These are phyloP conservation scores for Tribolium madens DNA, from an alignment of 1,140 invertebrate species.

Conservation along the genomic window DNA sequence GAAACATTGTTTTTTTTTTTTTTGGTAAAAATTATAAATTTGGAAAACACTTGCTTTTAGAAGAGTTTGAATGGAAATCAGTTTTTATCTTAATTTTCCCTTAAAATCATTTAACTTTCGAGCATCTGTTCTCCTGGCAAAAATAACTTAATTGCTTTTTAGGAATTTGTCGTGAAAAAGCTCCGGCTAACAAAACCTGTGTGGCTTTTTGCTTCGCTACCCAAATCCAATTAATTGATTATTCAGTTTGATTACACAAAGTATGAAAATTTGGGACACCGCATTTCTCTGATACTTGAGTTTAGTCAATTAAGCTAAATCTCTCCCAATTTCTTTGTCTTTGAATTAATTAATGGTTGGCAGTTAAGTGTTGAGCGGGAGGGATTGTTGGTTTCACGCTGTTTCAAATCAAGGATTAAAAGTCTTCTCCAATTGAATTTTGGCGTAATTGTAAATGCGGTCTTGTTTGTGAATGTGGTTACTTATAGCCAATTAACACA, in stretches of 20 bases:
- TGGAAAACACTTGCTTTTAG: neutral
- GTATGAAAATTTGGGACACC: neutral
- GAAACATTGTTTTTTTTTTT: no score
- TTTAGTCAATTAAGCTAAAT: conserved; percentile 20
- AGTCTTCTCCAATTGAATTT: neutral
- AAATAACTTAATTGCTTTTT: no score
- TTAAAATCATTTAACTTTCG: neutral
- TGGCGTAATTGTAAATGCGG: neutral
- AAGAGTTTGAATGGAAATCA: neutral
- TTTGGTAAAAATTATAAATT: no score
- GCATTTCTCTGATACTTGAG: conserved; percentile 4
- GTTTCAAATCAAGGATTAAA: neutral
- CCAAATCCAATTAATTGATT: conserved; percentile 30
- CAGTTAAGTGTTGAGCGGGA: neutral
- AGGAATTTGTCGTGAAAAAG: neutral
- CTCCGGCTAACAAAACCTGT: neutral
- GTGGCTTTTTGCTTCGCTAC: neutral
- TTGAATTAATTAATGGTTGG: conserved; percentile 23
- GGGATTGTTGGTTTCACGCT: neutral
- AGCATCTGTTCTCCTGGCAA: no score
- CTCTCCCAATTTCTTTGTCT: conserved; percentile 19
- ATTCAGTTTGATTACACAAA: conserved; percentile 8
- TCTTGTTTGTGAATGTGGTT: neutral
- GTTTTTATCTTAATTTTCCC: neutral
- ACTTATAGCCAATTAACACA: neutral